Conservation (phyloP, 2,888 invertebrate species). For the Junonia oenone region DNA sequence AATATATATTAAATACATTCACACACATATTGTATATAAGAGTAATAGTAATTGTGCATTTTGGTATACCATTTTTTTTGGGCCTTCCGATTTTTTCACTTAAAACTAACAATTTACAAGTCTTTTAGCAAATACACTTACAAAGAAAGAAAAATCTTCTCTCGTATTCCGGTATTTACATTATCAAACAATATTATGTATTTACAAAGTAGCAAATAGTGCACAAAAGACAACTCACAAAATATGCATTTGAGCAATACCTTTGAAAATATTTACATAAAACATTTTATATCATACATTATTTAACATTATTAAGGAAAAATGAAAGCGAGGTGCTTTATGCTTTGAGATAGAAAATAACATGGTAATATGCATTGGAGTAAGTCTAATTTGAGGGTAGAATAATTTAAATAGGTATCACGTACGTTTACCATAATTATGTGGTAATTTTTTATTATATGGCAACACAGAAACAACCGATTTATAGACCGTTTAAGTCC, state of each 20-base stretch:
- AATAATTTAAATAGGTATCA: no score
- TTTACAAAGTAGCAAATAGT: constrained; percentile 76
- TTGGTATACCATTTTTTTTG: constrained; percentile 71
- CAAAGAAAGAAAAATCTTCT: constrained; percentile 50
- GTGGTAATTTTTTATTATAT: no score
- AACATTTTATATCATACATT: constrained; percentile 54
- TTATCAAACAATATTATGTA: constrained; percentile 51
- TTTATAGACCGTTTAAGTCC: no score
- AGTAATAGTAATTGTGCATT: constrained; percentile 65
- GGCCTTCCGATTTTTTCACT: constrained; percentile 62
- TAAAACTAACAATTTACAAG: constrained; percentile 47
- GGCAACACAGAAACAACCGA: no score
- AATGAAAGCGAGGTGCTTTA: constrained; percentile 32
- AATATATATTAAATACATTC: constrained; percentile 29
- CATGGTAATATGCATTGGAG: constrained; percentile 6
- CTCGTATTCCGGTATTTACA: constrained; percentile 56
- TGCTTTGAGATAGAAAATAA: neutral
- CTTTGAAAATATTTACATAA: constrained; percentile 72
- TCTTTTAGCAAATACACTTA: constrained; percentile 32
- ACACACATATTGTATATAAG: constrained; percentile 50
- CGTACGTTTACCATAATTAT: no score
- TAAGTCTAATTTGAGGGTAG: constrained; percentile 3
- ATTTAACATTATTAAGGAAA: constrained; percentile 38
- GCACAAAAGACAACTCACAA: constrained; percentile 78
- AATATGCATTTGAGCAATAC: constrained; percentile 79